Evolutionary conservation across 2,113 vertebrate species (phyloP), one percentile per base, ranked within the genome.

Genomic region (Trochalopteron elliotii): DNA sequence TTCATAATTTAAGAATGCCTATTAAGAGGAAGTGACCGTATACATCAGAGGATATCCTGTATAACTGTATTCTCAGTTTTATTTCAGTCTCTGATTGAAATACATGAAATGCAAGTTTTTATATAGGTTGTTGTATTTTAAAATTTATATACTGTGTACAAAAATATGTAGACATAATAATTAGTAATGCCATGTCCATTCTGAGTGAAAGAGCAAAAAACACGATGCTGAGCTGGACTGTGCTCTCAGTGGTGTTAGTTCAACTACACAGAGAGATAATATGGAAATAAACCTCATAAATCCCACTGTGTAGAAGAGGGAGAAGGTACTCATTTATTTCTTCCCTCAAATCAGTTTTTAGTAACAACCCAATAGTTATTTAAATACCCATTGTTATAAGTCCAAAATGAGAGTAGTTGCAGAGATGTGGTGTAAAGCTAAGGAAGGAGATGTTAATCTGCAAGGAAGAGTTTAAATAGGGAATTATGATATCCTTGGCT

Each of bases 401-500:
- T 67, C 69, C 47, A 40, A 90, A 95, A 71, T 21, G 79, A 80
- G 47, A 94, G 37, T 70, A 83, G 81, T 94, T 92, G 91, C 15
- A 30, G 93, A 94, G 81, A 67, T 74, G 95, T 90, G 89, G 56
- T 85, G 42, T 47, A 91, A 95, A 97, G 89, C 95, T 90, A 39
- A 74, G 94, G 91, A 96, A 82, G 53, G 49, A 91, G 94, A 91
- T 90, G 96, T 92, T 97, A 96, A 94, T 97, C 53, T 87, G 96
- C 86, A 96, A 90, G 16, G 63, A 96, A 68, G 94, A 96, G 97
- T 92, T 97, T 95, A 95, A 97, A 90, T 93, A 87, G 28, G 49
- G 92, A 94, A 98, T 97, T 92, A 98, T 97, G 97, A 97, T 97
- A 96, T 97, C 74, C 96, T 94, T 96, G 97, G 96, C 97, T 98